Evolutionary conservation across 2,888 invertebrate genomes (phyloP).

Genomic region (Belgica antarctica): DNA sequence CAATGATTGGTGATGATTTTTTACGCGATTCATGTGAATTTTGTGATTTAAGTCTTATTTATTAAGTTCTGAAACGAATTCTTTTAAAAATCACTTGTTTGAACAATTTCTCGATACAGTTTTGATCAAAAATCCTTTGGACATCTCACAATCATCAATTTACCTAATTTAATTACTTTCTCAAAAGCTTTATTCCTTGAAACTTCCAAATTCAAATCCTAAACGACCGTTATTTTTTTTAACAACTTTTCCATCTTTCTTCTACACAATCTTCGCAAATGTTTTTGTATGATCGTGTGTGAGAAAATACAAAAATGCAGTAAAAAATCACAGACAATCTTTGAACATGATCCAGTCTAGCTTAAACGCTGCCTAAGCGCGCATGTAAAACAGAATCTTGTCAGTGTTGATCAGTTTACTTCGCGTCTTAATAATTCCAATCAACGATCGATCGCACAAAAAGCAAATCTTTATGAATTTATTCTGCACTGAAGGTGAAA

Average conservation of each 20-base stretch:
- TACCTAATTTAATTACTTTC: no score
- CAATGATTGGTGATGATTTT: no score
- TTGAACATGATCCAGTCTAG: constrained; percentile 22
- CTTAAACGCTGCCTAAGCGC: constrained; percentile 8
- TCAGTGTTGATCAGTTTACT: constrained; percentile 3
- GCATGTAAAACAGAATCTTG: constrained; percentile 21
- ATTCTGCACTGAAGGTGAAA: not conserved
- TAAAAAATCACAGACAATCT: constrained; percentile 3
- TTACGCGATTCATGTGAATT: no score
- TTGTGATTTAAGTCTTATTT: no score
- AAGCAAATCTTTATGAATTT: not conserved
- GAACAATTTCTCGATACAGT: no score
- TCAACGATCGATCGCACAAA: not conserved
- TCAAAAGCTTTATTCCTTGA: constrained; percentile 22
- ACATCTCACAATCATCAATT: no score
- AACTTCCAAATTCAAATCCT: not conserved
- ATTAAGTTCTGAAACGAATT: no score
- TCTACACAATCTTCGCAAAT: not conserved
- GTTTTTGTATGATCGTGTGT: not conserved
- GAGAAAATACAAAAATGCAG: not conserved
- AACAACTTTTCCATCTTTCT: constrained; percentile 5
- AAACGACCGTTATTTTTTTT: not conserved
- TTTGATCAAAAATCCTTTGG: no score
- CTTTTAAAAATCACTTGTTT: no score
- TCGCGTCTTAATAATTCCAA: constrained; percentile 16